Percentiles rank a stretch among this genome's conserved stretches.
phyloP scores from a whole-genome alignment of 2,113 vertebrate genomes.

The Lonchura striata region DNA sequence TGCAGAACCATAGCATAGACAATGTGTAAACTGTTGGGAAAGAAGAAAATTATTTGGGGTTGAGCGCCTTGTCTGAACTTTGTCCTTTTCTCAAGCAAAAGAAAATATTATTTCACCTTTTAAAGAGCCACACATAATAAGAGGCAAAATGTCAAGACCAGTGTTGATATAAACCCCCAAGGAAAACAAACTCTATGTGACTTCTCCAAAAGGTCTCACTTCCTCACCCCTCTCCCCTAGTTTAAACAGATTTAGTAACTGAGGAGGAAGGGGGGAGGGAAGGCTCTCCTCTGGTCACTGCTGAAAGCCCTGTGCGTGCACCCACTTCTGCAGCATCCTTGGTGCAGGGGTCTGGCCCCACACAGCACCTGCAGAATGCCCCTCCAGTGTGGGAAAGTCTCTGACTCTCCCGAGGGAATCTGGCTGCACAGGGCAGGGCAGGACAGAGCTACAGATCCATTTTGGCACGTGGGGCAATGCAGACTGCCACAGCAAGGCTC shows the following conservation, averaged over 20 bases:
- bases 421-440: rapidly evolving
- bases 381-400: rapidly evolving
- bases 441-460: rapidly evolving
- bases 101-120: conserved; percentile 86
- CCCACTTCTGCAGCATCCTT: not conserved
- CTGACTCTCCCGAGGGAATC: rapidly evolving
- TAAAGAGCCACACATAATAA: conserved; percentile 83
- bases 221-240: conserved; percentile 72
- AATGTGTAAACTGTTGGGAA: conserved; percentile 50
- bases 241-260: conserved; percentile 73
- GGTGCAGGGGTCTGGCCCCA: not conserved
- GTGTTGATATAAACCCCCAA: conserved; percentile 82
- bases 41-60: conserved; percentile 69
- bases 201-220: conserved; percentile 75
- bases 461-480: rapidly evolving
- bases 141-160: conserved; percentile 83
- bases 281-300: not conserved
- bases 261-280: conserved; percentile 28
- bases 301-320: not conserved
- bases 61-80: conserved; percentile 77
- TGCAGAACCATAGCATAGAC: not conserved
- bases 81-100: conserved; percentile 83
- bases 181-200: conserved; percentile 81
- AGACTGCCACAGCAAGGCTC: not conserved
- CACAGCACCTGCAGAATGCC: rapidly evolving